Percentiles rank a stretch among this genome's conserved stretches.
Evolutionary conservation across 2,113 vertebrate genomes (phyloP).

Genomic region (Dromas ardeola): DNA sequence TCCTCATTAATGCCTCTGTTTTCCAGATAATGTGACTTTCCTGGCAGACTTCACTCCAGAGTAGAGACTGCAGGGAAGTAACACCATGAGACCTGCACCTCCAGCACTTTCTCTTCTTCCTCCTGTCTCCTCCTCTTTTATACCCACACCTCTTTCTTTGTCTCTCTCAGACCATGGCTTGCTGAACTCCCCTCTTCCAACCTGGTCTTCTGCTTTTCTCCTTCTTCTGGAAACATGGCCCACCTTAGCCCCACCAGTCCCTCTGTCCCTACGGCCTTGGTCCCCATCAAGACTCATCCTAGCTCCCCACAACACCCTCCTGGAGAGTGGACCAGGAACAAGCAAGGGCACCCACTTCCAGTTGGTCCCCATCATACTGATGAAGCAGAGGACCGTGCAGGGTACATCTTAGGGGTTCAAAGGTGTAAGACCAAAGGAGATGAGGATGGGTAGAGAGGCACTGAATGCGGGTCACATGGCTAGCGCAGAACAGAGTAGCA

Average conservation of each 20-base stretch:
- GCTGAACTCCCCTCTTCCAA: neutral
- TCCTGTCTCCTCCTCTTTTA: neutral
- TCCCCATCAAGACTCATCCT: neutral
- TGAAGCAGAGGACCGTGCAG: neutral
- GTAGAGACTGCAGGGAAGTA: neutral
- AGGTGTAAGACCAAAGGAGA: neutral
- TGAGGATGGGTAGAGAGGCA: neutral
- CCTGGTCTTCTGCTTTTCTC: neutral
- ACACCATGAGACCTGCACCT: neutral
- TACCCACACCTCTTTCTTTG: neutral
- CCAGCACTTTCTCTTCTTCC: neutral
- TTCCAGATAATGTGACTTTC: neutral
- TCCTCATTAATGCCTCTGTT: neutral
- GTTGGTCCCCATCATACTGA: neutral
- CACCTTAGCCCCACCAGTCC: neutral
- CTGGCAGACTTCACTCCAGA: neutral
- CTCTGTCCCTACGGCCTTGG: neutral
- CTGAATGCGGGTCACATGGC: fast-evolving
- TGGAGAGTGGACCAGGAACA: neutral
- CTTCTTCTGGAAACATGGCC: neutral
- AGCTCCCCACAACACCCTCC: neutral
- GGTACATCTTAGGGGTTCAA: neutral
- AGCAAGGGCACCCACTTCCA: neutral
- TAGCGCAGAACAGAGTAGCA: neutral
- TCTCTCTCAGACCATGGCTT: neutral